Evolutionary conservation across 2,797 vertebrate genomes (phyloP).

Genomic region (Streptopelia turtur): DNA sequence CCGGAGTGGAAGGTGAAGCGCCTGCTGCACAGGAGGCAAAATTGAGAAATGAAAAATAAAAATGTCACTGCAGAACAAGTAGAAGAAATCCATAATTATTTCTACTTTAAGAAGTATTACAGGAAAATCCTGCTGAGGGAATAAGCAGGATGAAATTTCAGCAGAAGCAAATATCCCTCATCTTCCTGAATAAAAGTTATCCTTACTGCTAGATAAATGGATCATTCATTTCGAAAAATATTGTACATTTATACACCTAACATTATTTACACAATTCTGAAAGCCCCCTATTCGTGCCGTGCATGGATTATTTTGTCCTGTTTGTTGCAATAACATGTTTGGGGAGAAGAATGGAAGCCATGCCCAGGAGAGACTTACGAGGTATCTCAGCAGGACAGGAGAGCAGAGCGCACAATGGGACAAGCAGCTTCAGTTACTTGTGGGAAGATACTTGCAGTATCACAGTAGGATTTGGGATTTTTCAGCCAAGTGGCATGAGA

Average conservation of each 20-base stretch:
- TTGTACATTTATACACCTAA: background rate
- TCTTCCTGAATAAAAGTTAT: background rate
- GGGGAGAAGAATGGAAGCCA: background rate
- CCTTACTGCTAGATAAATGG: background rate
- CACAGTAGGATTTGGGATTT: background rate
- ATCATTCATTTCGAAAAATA: background rate
- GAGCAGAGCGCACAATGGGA: background rate
- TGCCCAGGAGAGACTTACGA: background rate
- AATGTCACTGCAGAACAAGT: slow-evolving; percentile 24
- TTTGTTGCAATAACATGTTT: background rate
- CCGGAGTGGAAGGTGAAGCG: slow-evolving; percentile 3
- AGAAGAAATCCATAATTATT: slow-evolving; percentile 43
- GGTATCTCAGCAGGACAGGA: background rate
- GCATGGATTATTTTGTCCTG: background rate
- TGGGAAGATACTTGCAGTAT: background rate
- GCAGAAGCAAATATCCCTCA: background rate
- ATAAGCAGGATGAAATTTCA: slow-evolving; percentile 18
- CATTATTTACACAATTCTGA: background rate
- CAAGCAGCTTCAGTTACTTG: background rate
- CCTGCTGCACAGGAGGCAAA: slow-evolving; percentile 9
- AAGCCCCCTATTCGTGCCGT: background rate
- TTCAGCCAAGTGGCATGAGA: background rate
- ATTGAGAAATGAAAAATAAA: slow-evolving; percentile 62
- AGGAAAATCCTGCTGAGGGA: background rate
- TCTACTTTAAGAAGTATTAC: background rate